Evolutionary conservation across 2,888 invertebrate genomes (phyloP), one percentile per base, ranked within the genome.

Genomic region (Trichogramma dendrolimi): DNA sequence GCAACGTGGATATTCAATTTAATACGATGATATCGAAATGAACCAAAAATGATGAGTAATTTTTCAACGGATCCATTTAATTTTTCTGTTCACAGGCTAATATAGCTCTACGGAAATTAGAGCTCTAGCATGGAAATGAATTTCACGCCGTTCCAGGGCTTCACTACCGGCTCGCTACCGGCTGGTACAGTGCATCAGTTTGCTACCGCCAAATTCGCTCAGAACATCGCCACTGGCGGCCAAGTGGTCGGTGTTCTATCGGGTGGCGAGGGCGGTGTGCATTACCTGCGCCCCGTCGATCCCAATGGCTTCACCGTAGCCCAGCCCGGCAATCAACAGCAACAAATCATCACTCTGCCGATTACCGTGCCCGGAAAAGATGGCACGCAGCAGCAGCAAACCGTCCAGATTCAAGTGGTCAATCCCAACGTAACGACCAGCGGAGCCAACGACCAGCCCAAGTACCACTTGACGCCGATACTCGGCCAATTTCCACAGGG

Each of bases 371-470:
- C 90, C 1, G 90, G 90, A 2, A 90, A 90, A 71, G 79, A 79
- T 68, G 91, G 91, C 72, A 88, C 90, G 1, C 88, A 88, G 69
- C 88, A 80, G 58, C 81, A 81, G 67, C 82, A 86, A 69, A 90
- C 89, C 48, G 87, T 91, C 48, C 91, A 91, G 78, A 91, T 91
- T 64, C 90, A 91, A 79, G 88, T 88, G 67, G 81, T 88, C 43
- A 85, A 81, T 71, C 87, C 87, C 0, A 85, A 82, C 69, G 72
- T 84, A 5, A 72, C 79, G 69, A 85, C 72, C 80, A 83, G 74
- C 72, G 80, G 68, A 75, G 77, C 74, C 62, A 76, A 78, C 48
- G 79, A 84, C 58, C 86, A 87, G 67, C 88, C 87, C 4, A 90
- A 90, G 73, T 90, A 88, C 77, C 89, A 89, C 74, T 84, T 89